Evolutionary conservation across 2,797 vertebrate species (phyloP), one percentile per base, ranked within the genome.

Genomic region (Borostomias antarcticus): DNA sequence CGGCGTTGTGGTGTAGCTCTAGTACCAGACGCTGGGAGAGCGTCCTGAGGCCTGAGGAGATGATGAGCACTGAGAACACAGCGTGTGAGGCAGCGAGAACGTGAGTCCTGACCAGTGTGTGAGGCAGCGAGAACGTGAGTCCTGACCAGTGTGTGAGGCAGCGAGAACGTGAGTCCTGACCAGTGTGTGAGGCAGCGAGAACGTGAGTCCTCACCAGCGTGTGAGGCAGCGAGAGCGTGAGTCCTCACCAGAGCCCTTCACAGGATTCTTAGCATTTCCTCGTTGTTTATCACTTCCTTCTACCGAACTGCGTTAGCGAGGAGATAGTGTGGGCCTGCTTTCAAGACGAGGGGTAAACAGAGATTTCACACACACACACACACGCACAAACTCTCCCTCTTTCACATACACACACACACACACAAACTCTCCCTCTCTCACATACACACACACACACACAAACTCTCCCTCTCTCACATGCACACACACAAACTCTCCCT

Each of bases 401-500:
- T 13, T 21, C 4, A 11, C 23, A 9, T 19, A 9, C 47, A 48
- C 47, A 11, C 3, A 7, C 48, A 25, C 6, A 25, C 13, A 4
- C 23, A 51, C 11, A 45, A 15, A n/a, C 40, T 17, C 40, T 25
- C 50, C 4, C 10, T 52, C 58, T 19, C 26, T 9, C 25, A 29
- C 40, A 4, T 9, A 45, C 37, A 21, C 58, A 60, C 43, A 72
- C 37, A 64, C 52, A 72, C 7, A 51, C 69, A 54, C 26, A 51
- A n/a, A n/a, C n/a, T n/a, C n/a, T n/a, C n/a, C n/a, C n/a, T n/a
- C n/a, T n/a, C n/a, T n/a, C 28, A 57, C 58, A 74, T 64, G 33
- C 23, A 64, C 10, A 23, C 19, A 52, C n/a, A 52, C n/a, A n/a
- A n/a, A 69, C 13, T 50, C 8, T n/a, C n/a, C n/a, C n/a, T n/a